Evolutionary conservation across 1,140 invertebrate genomes (phyloP).

Genomic region (Mactra quadrangularis): DNA sequence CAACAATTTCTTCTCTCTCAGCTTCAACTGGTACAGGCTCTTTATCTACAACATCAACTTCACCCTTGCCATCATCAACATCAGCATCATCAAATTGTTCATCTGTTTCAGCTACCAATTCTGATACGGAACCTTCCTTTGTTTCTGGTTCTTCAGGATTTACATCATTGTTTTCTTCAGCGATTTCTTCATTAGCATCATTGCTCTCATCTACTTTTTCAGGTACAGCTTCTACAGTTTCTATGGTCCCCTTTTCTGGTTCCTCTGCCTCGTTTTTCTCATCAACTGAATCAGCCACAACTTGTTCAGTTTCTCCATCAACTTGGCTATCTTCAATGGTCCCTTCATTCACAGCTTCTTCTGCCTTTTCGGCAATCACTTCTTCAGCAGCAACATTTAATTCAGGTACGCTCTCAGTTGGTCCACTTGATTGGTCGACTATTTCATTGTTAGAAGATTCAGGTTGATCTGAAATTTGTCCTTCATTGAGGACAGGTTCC

Average conservation of each 20-base stretch:
- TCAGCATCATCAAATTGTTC: conserved; percentile 9
- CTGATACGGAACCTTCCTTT: neutral
- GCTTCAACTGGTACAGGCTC: neutral
- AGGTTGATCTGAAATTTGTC: conserved; percentile 22
- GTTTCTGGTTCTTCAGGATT: neutral
- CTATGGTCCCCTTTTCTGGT: neutral
- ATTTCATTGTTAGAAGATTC: conserved; percentile 18
- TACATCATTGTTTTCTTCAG: neutral
- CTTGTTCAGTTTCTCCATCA: neutral
- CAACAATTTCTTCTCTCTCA: neutral
- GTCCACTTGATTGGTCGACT: conserved; percentile 2
- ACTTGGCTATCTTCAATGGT: conserved; percentile 37
- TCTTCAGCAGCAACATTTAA: neutral
- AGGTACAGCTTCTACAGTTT: neutral
- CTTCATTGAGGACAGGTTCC: conserved; percentile 14
- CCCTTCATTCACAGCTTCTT: conserved; percentile 28
- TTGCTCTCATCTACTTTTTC: neutral
- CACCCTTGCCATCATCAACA: neutral
- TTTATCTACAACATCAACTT: neutral
- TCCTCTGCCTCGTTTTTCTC: neutral
- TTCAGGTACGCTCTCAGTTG: no score
- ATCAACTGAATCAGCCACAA: conserved; percentile 8
- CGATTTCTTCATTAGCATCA: neutral
- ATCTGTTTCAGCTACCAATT: neutral
- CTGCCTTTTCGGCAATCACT: neutral